phyloP scores from a whole-genome alignment of 1,140 invertebrate species.

The Saccostrea cuccullata region DNA sequence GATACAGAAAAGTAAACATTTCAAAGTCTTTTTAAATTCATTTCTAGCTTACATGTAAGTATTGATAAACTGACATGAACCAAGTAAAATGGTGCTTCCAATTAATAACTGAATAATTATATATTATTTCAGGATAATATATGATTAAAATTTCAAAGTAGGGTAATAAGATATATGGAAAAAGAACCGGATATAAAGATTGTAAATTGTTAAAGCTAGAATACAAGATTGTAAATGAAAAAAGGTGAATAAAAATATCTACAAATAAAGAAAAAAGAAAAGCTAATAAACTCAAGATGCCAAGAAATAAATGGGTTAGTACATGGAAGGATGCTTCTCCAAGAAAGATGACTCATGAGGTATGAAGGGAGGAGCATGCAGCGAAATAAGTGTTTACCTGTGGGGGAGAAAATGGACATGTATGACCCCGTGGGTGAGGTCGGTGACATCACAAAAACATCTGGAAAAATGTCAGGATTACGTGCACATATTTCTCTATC shows the following conservation, averaged over 20 bases:
- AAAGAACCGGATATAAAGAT: background rate
- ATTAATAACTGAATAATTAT: background rate
- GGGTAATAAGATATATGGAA: background rate
- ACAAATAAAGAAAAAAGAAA: background rate
- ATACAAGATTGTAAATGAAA: background rate
- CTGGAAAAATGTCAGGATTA: slow-evolving; percentile 22
- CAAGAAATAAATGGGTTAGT: background rate
- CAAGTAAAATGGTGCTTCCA: background rate
- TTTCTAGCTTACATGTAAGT: background rate
- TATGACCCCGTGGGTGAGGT: slow-evolving; percentile 21
- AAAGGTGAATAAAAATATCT: background rate
- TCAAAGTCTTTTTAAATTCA: background rate
- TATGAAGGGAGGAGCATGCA: background rate
- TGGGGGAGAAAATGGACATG: slow-evolving; percentile 25
- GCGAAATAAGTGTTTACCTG: slow-evolving; percentile 1
- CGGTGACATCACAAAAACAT: slow-evolving; percentile 40
- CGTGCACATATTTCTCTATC: background rate
- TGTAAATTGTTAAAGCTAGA: background rate
- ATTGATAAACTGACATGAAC: background rate
- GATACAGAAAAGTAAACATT: too few species aligned
- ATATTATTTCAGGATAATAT: background rate
- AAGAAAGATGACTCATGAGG: background rate
- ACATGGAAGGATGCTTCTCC: background rate
- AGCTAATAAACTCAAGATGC: background rate
- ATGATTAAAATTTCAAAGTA: background rate